These are phyloP conservation scores for Limosa lapponica DNA, from an alignment of 2,797 vertebrate genomes.

Conservation along the genomic window DNA sequence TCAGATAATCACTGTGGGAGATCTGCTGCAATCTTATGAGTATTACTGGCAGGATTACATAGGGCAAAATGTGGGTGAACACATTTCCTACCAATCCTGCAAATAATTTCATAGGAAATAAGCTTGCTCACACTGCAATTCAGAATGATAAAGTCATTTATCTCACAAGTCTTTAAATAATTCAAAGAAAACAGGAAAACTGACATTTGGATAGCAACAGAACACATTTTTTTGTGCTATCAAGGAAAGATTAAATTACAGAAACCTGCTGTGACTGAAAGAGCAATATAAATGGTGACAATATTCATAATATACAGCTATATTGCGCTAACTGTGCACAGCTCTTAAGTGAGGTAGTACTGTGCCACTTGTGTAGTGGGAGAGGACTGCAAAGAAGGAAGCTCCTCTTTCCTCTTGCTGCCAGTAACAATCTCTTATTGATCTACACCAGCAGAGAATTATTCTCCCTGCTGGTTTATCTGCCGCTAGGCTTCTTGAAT, in stretches of 20 bases:
- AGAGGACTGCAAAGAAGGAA: background rate
- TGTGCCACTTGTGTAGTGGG: background rate
- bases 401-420: background rate
- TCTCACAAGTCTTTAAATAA: constrained; percentile 27
- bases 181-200: constrained; percentile 23
- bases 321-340: background rate
- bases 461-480: background rate
- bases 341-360: background rate
- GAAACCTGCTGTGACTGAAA: constrained; percentile 6
- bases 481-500: background rate
- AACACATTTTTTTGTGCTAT: constrained; percentile 19
- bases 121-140: background rate
- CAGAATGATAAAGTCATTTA: constrained; percentile 18
- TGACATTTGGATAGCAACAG: background rate
- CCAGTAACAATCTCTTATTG: background rate
- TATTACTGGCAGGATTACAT: background rate
- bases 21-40: background rate
- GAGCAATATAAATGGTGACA: background rate
- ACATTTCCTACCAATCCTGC: background rate
- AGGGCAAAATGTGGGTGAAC: background rate
- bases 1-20: background rate
- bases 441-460: background rate
- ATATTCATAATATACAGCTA: background rate
- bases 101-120: constrained; percentile 31
- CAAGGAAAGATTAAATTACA: constrained; percentile 36